Evolutionary conservation across 2,888 invertebrate genomes (phyloP).

Genomic region (Heliconius charithonia): DNA sequence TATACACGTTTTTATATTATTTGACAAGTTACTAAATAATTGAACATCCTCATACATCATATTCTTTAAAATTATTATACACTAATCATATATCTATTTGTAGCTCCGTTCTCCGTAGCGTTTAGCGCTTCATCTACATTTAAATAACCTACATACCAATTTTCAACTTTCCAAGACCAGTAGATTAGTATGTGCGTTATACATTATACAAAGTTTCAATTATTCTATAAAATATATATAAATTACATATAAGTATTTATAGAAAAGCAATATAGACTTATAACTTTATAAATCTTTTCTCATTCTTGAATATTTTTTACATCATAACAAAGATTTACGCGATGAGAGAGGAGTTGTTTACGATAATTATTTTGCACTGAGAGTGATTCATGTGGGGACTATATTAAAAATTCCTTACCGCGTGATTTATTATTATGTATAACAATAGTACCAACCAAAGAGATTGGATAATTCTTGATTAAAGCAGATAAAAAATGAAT

Average conservation of each 20-base stretch:
- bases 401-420: constrained; percentile 46
- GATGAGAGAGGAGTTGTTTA: constrained; percentile 37
- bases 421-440: constrained; percentile 31
- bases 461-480: constrained; percentile 25
- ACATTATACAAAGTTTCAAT: neutral
- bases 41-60: no score
- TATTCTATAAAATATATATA: no score
- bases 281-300: neutral
- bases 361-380: constrained; percentile 45
- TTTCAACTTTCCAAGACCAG: neutral
- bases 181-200: neutral
- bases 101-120: no score
- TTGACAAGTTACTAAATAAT: no score
- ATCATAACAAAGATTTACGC: constrained; percentile 5
- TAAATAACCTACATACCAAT: neutral
- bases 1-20: no score
- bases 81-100: no score
- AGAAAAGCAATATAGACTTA: neutral
- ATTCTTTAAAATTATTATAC: no score
- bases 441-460: constrained; percentile 22
- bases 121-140: no score
- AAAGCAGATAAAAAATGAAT: neutral
- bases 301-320: neutral
- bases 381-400: constrained; percentile 44
- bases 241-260: neutral